Evolutionary conservation across 37 sponge, comb jelly and placozoan species (phyloP), one percentile per base, ranked within the genome.

Genomic region (Axinella damicornis): DNA sequence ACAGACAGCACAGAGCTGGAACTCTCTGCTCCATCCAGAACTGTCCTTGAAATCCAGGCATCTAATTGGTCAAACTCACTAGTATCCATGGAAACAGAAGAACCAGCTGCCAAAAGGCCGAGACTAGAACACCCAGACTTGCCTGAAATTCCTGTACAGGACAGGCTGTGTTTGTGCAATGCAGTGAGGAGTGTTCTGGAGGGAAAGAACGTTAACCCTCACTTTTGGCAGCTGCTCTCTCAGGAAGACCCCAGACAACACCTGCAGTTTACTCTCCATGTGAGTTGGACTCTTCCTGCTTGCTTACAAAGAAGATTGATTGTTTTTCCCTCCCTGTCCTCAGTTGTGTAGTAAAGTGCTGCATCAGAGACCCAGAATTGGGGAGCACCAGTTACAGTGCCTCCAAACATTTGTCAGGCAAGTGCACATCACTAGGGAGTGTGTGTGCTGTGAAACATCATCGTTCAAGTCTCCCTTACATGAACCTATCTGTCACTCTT

Each of bases 141-240:
- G 21, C 31, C 35, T 46, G 46, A 12, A 9, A 9, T 56, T 35
- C 0, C 35, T 34, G 55, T 54, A 36, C 57, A 12, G 24, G 66
- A 65, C n/a, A 57, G 32, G 19, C 34, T 69, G 17, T 11, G 41
- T 75, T 20, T 76, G 20, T 88, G 83, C 67, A 75, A 81, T 56
- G 25, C 57, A 17, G 57, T 88, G 69, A 31, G 57, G 75, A 54
- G 12, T 5, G 53, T 67, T 22, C 19, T 88, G 66, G 82, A 88
- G 39, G 76, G 76, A 4, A 80, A 66, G 0, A 37, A 57, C 9
- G 67, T 65, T 33, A 17, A 38, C 20, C 77, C 88, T 22, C 6
- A 39, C 57, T 41, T 88, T 9, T 81, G 82, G 83, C 28, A 36
- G 57, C 65, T 77, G 66, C 38, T 69, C 46, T 46, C 46, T 46